Base-by-base conservation (phyloP, 2,888 invertebrate genomes). In the Syritta pipiens region DNA sequence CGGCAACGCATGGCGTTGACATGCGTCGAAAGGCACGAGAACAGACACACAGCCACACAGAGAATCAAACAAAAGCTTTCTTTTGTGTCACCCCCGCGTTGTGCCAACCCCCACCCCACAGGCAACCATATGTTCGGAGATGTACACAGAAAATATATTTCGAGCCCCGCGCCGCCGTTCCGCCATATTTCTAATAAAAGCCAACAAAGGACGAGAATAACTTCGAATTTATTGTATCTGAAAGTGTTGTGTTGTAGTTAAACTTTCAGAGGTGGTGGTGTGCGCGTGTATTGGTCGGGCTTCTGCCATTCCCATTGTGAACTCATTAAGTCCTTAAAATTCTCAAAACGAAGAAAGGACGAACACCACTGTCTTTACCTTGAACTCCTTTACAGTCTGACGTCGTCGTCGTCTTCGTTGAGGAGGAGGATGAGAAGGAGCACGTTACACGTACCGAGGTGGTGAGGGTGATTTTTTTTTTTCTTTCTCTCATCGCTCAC, bases 301-400 rank as follows among this genome's bases (percentile, higher is more conserved):
- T 4, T 48, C 1, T 60, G 26, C 35, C 17, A 32, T 32, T 10
- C 24, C 6, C 26, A 30, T 44, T 32, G 20, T 49, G 22, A 32
- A 48, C 46, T 49, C 59, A 72, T 77, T 65, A 65, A 48, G 59
- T 72, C 44, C 48, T 65, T 72, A 72, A 77, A 77, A 72, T 77
- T 77, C 46, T 49, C 53, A 42, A 57, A 49, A 40, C n/a, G 32
- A 51, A 40, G 40, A 20, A 24, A 67, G 49, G 44, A 67, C 40
- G 51, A 48, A 55, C 37, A 17, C 28, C 24, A 26, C 53, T 62
- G 60, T 62, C 40, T 51, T 62, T 79, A 68, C 74, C 79, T 79
- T 74, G 79, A 79, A 79, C 79, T 79, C 79, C 55, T 74, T n/a
- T 74, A 42, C 22, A 67, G 74, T 62, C 71, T 79, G 62, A 74